Evolutionary conservation across 2,888 invertebrate genomes (phyloP).

Genomic region (Cylloceria caligata): DNA sequence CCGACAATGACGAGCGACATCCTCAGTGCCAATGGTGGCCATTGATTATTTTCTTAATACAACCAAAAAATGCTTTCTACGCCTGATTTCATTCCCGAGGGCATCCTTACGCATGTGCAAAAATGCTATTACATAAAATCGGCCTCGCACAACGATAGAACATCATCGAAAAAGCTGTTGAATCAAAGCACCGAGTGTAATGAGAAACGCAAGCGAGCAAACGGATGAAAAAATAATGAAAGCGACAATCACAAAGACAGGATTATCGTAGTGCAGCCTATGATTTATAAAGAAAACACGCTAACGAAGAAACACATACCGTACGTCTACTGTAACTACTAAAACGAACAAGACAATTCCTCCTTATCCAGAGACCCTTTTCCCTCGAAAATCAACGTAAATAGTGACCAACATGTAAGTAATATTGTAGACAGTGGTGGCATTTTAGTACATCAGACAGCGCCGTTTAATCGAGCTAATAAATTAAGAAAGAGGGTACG

Average conservation of each 20-base stretch:
- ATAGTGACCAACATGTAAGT: slow-evolving; percentile 75
- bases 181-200: slow-evolving; percentile 37
- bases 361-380: slow-evolving; percentile 32
- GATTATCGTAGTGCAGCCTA: slow-evolving; percentile 45
- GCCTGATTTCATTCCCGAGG: slow-evolving; percentile 12
- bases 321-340: slow-evolving; percentile 47
- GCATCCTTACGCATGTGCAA: slow-evolving; percentile 16
- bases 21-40: slow-evolving; percentile 57
- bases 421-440: slow-evolving; percentile 79
- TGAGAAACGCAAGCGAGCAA: slow-evolving; percentile 3
- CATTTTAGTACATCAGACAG: slow-evolving; percentile 83
- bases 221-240: slow-evolving; percentile 31
- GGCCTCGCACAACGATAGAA: slow-evolving; percentile 16
- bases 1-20: slow-evolving; percentile 40
- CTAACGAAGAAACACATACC: slow-evolving; percentile 46
- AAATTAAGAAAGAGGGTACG: slow-evolving; percentile 36
- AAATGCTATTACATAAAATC: slow-evolving; percentile 1
- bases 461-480: slow-evolving; percentile 70
- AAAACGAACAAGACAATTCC: slow-evolving; percentile 54
- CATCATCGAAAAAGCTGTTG: slow-evolving; percentile 15
- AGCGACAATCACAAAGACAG: slow-evolving; percentile 36
- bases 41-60: slow-evolving; percentile 56
- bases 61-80: slow-evolving; percentile 21
- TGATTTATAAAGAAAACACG: slow-evolving; percentile 20
- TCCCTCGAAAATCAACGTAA: slow-evolving; percentile 59